Conservation (phyloP, 2,797 vertebrate species). For the Eupleurogrammus muticus region DNA sequence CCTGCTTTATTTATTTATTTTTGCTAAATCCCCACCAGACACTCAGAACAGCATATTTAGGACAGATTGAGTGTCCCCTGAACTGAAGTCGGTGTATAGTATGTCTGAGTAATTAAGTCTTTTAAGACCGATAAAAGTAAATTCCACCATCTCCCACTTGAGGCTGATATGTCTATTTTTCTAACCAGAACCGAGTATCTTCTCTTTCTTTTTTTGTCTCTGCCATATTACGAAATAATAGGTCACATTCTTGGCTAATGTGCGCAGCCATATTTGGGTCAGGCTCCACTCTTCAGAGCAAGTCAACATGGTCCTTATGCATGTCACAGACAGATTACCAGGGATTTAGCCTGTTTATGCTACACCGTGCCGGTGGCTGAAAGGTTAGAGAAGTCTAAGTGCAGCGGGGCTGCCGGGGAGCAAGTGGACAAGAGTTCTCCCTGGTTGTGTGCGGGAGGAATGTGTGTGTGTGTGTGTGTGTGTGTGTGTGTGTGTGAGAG, state of each 20-base stretch:
- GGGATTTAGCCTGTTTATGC: conserved; percentile 72
- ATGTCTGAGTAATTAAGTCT: conserved; percentile 46
- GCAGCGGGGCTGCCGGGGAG: conserved; percentile 38
- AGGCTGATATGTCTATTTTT: conserved; percentile 23
- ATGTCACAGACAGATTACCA: conserved; percentile 74
- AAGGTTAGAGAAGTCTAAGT: conserved; percentile 62
- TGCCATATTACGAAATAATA: conserved; percentile 53
- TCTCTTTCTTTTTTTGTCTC: conserved; percentile 27
- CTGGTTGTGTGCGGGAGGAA: conserved; percentile 19
- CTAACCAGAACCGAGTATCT: neutral
- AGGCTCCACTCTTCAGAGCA: conserved; percentile 62
- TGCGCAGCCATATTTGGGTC: conserved; percentile 71
- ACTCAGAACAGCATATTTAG: conserved; percentile 37
- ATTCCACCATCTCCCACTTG: conserved; percentile 10
- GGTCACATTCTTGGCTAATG: conserved; percentile 60
- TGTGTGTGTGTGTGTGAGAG: conserved; percentile 17
- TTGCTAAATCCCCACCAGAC: conserved; percentile 21
- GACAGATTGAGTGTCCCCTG: conserved; percentile 60
- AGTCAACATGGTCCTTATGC: conserved; percentile 55
- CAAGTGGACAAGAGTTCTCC: conserved; percentile 23
- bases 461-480: conserved; percentile 20
- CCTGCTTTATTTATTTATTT: conserved; percentile 7
- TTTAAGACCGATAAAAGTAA: conserved; percentile 37
- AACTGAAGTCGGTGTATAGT: conserved; percentile 29
- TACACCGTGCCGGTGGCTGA: conserved; percentile 59